Conservation (phyloP, 92 coral and sea anemone genomes). For the Desmophyllum pertusum region DNA sequence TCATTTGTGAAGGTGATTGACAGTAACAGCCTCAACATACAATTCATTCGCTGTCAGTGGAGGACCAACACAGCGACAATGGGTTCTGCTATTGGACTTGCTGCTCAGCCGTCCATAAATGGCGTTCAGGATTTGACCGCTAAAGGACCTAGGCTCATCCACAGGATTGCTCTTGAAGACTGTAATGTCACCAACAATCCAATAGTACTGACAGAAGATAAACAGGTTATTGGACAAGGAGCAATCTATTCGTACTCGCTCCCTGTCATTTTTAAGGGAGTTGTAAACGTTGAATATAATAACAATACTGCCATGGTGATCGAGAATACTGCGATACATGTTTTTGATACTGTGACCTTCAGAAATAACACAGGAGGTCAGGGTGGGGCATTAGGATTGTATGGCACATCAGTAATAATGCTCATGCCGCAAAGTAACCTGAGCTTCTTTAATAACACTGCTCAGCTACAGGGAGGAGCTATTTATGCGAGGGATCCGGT, state of each 20-base stretch:
- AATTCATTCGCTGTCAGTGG: slow-evolving; percentile 64
- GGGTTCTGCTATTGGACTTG: slow-evolving; percentile 87
- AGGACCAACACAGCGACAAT: slow-evolving; percentile 76
- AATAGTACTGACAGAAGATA: slow-evolving; percentile 62
- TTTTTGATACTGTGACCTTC: slow-evolving; percentile 62
- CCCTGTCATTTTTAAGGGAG: slow-evolving; percentile 69
- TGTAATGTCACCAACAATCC: slow-evolving; percentile 69
- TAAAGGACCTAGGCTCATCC: slow-evolving; percentile 45
- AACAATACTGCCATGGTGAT: slow-evolving; percentile 85
- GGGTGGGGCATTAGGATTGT: slow-evolving; percentile 92
- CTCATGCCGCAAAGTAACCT: slow-evolving; percentile 71
- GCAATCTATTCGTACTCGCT: slow-evolving; percentile 76
- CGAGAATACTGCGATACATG: slow-evolving; percentile 68
- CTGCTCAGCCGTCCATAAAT: slow-evolving; percentile 28
- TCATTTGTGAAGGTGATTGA: background rate
- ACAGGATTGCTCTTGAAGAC: slow-evolving; percentile 57
- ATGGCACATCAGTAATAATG: slow-evolving; percentile 76
- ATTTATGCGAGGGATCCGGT: slow-evolving; percentile 72
- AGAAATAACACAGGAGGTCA: slow-evolving; percentile 74
- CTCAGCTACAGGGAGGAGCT: slow-evolving; percentile 87
- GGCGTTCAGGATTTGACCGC: slow-evolving; percentile 36
- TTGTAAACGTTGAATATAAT: slow-evolving; percentile 49
- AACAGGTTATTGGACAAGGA: slow-evolving; percentile 79
- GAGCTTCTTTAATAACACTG: slow-evolving; percentile 60
- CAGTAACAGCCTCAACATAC: background rate